Base-by-base conservation (phyloP, 2,113 vertebrate genomes). In the Megaceryle torquata region DNA sequence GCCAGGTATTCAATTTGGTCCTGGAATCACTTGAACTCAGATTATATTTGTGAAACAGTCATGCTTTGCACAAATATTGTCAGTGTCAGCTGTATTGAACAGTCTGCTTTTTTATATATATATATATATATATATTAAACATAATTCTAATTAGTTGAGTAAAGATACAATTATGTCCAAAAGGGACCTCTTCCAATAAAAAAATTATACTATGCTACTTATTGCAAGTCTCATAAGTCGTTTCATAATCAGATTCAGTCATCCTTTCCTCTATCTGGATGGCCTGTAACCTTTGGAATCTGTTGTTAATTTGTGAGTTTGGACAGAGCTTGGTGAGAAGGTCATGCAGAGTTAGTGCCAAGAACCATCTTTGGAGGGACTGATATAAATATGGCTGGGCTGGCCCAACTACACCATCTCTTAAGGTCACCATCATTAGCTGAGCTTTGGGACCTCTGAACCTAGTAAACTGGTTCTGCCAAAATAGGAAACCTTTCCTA, bases 1-100 rank as follows among this genome's bases (percentile, higher is more conserved):
- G 93, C 91, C 91, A 94, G 88, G 29, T 78, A 88, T 91, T 95
- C 90, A 96, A 78, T 92, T 96, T 93, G 43, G 37, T 94, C 48
- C 56, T 94, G 85, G 88, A 95, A 86, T 90, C 79, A 44, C 76
- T 90, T 93, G 82, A 91, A 95, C 86, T 92, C 64, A 61, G 68
- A 67, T 56, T 93, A 7, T 91, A 74, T 83, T 96, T 93, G 60
- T 82, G 80, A 91, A 88, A 88, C 25, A 90, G 79, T 90, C 44
- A 48, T 78, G 56, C 60, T 94, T 88, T 67, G 76, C 90, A 91
- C 95, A 96, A 91, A 95, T 94, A 93, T 56, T 77, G 90, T 94
- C 75, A 35, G n/a, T 63, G 94, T 94, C 94, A 93, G 85, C 87
- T 94, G 20, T 95, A 91, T 68, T 90, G 76, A 88, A 60, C 39